phyloP scores from a whole-genome alignment of 2,888 invertebrate species.

The Autographa gamma region DNA sequence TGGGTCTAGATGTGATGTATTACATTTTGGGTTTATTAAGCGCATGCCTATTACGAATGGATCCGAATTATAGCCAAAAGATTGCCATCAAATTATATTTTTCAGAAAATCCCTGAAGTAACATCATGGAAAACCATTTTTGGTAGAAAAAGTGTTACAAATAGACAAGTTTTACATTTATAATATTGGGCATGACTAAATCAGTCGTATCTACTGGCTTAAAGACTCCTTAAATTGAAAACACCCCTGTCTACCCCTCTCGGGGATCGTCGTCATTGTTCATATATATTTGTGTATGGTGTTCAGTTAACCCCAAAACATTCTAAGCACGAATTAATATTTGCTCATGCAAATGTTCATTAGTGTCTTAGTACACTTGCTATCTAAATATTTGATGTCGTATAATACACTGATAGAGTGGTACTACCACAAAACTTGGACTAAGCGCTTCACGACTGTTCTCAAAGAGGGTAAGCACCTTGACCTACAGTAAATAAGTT shows the following conservation, averaged over 20 bases:
- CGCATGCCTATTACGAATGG: too few species aligned
- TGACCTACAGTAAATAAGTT: neutral
- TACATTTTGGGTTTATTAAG: too few species aligned
- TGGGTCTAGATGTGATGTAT: too few species aligned
- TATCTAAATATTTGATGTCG: conserved; percentile 41
- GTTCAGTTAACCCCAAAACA: conserved; percentile 12
- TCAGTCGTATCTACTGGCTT: too few species aligned
- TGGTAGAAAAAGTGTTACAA: too few species aligned
- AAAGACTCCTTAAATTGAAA: neutral
- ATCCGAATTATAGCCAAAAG: too few species aligned
- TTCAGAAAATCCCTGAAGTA: too few species aligned
- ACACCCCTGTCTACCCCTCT: neutral
- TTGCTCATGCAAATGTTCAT: conserved; percentile 47
- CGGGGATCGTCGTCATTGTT: neutral
- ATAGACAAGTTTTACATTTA: too few species aligned
- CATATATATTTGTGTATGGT: neutral
- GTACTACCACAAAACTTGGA: neutral
- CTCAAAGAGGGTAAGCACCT: neutral
- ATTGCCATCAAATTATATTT: too few species aligned
- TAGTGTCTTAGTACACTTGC: conserved; percentile 21
- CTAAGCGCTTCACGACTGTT: neutral
- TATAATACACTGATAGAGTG: conserved; percentile 24
- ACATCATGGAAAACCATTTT: too few species aligned
- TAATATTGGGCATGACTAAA: too few species aligned
- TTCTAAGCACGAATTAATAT: conserved; percentile 33